Conservation (phyloP, 2,888 invertebrate species). For the Eupithecia pulchellata region DNA sequence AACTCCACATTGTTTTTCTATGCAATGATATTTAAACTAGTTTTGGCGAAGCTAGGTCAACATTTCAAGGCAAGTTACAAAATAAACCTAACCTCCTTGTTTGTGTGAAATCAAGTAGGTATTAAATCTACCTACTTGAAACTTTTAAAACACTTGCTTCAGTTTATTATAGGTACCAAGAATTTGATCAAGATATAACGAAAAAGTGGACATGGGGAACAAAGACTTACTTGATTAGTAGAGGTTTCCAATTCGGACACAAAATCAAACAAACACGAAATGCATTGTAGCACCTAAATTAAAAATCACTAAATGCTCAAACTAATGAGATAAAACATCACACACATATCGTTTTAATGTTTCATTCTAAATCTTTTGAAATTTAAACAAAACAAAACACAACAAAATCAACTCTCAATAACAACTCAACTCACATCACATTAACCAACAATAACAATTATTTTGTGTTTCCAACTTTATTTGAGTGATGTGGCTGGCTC, state of each 20-base stretch:
- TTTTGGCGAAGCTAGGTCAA: not conserved
- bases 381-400: slow-evolving; percentile 2
- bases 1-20: not conserved
- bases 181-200: not conserved
- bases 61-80: not conserved
- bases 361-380: slow-evolving; percentile 3
- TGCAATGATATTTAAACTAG: not conserved
- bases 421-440: no score
- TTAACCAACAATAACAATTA: not conserved
- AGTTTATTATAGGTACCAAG: not conserved
- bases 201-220: slow-evolving; percentile 2
- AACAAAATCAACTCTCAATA: no score
- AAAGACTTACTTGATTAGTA: slow-evolving; percentile 24
- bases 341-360: not conserved
- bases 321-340: not conserved
- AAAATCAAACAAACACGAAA: slow-evolving; percentile 18
- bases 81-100: not conserved
- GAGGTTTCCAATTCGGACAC: slow-evolving; percentile 3
- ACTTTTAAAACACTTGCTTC: not conserved
- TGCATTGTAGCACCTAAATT: slow-evolving; percentile 25
- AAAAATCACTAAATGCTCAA: not conserved
- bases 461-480: not conserved
- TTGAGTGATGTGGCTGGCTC: not conserved
- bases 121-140: not conserved
- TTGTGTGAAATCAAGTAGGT: not conserved